A percentile compares a stretch with the other conserved stretches of the same genome.
phyloP scores from a whole-genome alignment of 2,113 vertebrate genomes.

The Microcebus tavaratra region DNA sequence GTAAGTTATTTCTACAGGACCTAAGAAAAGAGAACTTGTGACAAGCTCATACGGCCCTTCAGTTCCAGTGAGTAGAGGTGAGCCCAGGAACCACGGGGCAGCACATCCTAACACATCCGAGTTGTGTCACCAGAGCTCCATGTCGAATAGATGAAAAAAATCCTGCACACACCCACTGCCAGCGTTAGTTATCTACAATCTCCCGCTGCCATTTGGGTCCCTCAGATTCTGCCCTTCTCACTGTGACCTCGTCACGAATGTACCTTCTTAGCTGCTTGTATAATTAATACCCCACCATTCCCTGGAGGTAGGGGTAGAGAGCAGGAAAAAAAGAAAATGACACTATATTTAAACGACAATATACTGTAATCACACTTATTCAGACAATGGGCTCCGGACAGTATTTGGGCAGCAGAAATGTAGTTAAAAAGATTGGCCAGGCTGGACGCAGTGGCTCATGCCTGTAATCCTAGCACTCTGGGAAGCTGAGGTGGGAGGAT shows the following conservation, averaged over 20 bases:
- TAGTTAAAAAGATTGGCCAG: background rate
- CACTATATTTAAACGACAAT: background rate
- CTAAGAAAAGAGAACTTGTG: background rate
- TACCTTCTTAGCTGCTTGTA: background rate
- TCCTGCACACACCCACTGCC: background rate
- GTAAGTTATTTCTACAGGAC: background rate
- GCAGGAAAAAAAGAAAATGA: background rate
- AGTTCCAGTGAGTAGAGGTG: background rate
- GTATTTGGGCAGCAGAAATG: background rate
- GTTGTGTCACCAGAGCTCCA: background rate
- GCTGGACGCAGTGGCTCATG: too few relatives aligned
- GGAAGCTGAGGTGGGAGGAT: too few relatives aligned
- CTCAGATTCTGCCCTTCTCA: background rate
- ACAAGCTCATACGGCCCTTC: background rate
- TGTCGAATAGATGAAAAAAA: background rate
- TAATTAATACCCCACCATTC: background rate
- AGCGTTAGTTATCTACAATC: too few relatives aligned
- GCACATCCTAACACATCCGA: rapidly evolving
- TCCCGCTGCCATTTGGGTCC: background rate
- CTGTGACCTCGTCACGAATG: background rate
- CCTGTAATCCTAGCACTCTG: too few relatives aligned
- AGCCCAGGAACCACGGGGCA: too few relatives aligned
- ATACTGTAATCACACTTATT: background rate
- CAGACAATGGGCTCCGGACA: background rate
- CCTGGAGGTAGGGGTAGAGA: background rate